A percentile compares a stretch with the other conserved stretches of the same genome.
phyloP scores from a whole-genome alignment of 2,888 invertebrate species.

The Eupithecia centaureata region DNA sequence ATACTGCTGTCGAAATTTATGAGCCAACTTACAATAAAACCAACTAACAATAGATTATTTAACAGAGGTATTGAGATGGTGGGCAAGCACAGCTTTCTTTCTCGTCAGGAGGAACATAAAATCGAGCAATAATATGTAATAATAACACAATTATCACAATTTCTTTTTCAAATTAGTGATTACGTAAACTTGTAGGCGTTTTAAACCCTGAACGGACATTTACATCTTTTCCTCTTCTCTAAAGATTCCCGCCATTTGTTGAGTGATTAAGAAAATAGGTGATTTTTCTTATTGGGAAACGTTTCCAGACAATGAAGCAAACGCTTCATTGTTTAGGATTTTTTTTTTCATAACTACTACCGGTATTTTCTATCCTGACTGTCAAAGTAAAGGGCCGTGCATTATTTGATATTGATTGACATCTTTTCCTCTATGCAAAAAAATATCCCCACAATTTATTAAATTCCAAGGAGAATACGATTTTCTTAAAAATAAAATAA shows the following conservation, averaged over 20 bases:
- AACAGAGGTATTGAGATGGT: constrained; percentile 1
- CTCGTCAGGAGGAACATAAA: not conserved
- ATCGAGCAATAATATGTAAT: not conserved
- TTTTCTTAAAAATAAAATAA: too few relatives aligned
- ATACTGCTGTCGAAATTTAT: constrained; percentile 57
- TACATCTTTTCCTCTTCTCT: too few relatives aligned
- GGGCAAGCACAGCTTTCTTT: not conserved
- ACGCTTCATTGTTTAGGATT: too few relatives aligned
- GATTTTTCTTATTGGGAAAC: too few relatives aligned
- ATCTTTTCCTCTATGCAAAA: not conserved
- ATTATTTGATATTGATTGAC: not conserved
- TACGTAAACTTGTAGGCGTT: too few relatives aligned
- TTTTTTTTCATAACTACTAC: too few relatives aligned
- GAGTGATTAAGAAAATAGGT: too few relatives aligned
- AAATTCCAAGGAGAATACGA: not conserved
- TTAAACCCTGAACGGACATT: too few relatives aligned
- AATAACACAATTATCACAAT: too few relatives aligned
- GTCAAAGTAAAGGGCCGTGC: not conserved
- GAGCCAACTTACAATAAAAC: constrained; percentile 39
- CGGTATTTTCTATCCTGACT: not conserved
- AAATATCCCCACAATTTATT: not conserved
- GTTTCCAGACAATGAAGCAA: too few relatives aligned
- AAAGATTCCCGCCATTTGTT: too few relatives aligned
- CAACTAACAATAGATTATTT: constrained; percentile 19
- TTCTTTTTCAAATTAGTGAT: too few relatives aligned